phyloP scores from a whole-genome alignment of 1,140 invertebrate species.

The Ips typographus region DNA sequence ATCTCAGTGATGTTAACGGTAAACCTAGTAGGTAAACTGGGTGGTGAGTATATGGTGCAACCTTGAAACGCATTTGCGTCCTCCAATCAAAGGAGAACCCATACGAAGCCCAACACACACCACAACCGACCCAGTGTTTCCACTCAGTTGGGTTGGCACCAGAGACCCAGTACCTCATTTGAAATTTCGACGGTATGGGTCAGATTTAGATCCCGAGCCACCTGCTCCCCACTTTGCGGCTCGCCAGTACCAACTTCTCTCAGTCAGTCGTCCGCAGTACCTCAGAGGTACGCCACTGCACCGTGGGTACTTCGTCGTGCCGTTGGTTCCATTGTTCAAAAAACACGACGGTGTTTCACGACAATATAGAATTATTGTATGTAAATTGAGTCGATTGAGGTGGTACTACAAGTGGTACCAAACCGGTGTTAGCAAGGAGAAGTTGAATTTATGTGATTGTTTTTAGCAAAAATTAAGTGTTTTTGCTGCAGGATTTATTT shows the following conservation, averaged over 20 bases:
- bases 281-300: constrained; percentile 32
- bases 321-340: constrained; percentile 20
- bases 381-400: constrained; percentile 5
- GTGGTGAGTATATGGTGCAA: neutral
- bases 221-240: constrained; percentile 32
- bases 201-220: constrained; percentile 34
- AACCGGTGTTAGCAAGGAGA: too few relatives aligned
- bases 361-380: constrained; percentile 10
- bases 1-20: too few relatives aligned
- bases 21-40: too few relatives aligned
- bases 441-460: too few relatives aligned
- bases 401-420: constrained; percentile 10
- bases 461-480: constrained; percentile 10
- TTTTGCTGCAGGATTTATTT: constrained; percentile 14
- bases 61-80: constrained; percentile 5
- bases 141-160: constrained; percentile 30
- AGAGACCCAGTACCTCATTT: constrained; percentile 36
- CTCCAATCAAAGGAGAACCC: neutral
- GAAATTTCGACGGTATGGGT: constrained; percentile 36
- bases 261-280: constrained; percentile 35
- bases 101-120: constrained; percentile 3
- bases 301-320: constrained; percentile 26
- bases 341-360: constrained; percentile 1
- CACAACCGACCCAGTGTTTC: constrained; percentile 20
- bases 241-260: constrained; percentile 19